Evolutionary conservation across 2,797 vertebrate species (phyloP), one percentile per base, ranked within the genome.

Genomic region (Vireo griseus): DNA sequence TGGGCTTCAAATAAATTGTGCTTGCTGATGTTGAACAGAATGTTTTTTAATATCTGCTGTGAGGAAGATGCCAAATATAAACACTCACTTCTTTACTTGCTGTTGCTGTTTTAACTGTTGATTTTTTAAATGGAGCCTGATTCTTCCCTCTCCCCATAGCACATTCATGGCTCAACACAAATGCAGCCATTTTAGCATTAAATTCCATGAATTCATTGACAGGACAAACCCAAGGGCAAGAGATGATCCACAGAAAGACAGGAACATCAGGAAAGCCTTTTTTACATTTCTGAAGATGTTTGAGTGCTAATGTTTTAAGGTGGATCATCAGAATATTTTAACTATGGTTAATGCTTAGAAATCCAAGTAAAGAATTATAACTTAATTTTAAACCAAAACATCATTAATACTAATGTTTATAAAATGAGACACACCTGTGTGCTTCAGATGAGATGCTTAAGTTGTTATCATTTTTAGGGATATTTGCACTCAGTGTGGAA

Each of bases 1-100:
- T 91, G 42, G 25, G 5, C 59, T 76, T 94, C 92, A 89, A 85
- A 96, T 91, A 97, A 95, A 92, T 59, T 54, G 62, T 42, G 65
- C 31, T 57, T 68, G 40, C 48, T 92, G 69, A 33, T 90, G 35
- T 51, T 18, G 37, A 94, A 77, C 61, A 80, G 86, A 85, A 65
- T 35, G 37, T 20, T 85, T 95, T 72, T 52, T 61, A 83, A 35
- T 94, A 93, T 7, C 52, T 87, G 66, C 25, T 15, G 20, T 61
- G 58, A 96, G 51, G 31, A 82, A 87, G 50, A 89, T 65, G 42
- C 54, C 54, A 59, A 72, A 61, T 52, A 26, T 33, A 59, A 94
- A 71, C 11, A 52, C 25, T 80, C 35, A 57, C 33, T 93, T 57
- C 31, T 80, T 16, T 69, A 54, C 25, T 68, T 72, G n/a, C 6